These are phyloP conservation scores for Drosophila paulistorum DNA, from an alignment of 1,140 invertebrate species.

Conservation along the genomic window DNA sequence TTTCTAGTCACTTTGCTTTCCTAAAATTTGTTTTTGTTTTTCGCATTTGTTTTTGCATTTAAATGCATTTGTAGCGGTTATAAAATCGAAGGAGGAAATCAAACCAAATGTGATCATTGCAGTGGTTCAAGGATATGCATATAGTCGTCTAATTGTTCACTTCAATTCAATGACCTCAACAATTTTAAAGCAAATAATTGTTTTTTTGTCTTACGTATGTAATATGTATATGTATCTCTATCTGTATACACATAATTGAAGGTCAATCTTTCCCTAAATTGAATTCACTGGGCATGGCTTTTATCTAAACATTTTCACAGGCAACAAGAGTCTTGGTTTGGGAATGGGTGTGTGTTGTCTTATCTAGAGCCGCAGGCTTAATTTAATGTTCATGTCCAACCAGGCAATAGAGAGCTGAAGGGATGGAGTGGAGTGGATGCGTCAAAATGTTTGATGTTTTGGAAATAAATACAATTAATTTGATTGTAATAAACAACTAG, in stretches of 20 bases:
- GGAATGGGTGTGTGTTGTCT: background rate
- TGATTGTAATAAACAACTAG: background rate
- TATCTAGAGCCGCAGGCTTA: background rate
- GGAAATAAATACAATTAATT: slow-evolving; percentile 3
- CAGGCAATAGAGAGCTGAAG: background rate
- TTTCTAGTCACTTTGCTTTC: background rate
- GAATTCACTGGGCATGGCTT: background rate
- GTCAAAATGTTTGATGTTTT: slow-evolving; percentile 4
- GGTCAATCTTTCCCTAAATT: too few species aligned
- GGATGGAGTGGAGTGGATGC: background rate
- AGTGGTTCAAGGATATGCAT: too few species aligned
- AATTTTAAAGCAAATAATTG: too few species aligned
- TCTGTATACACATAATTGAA: too few species aligned
- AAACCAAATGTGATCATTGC: background rate
- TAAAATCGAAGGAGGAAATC: background rate
- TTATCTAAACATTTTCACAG: background rate
- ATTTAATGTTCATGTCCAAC: slow-evolving; percentile 1
- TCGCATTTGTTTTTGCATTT: background rate
- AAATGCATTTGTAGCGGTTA: background rate
- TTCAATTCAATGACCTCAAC: too few species aligned
- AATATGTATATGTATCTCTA: too few species aligned
- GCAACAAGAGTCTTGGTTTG: background rate
- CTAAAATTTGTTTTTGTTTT: background rate
- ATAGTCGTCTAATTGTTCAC: too few species aligned
- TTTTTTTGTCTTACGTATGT: too few species aligned